phyloP scores from a whole-genome alignment of 2,888 invertebrate species.

The Kuschelorhynchus macadamiae region DNA sequence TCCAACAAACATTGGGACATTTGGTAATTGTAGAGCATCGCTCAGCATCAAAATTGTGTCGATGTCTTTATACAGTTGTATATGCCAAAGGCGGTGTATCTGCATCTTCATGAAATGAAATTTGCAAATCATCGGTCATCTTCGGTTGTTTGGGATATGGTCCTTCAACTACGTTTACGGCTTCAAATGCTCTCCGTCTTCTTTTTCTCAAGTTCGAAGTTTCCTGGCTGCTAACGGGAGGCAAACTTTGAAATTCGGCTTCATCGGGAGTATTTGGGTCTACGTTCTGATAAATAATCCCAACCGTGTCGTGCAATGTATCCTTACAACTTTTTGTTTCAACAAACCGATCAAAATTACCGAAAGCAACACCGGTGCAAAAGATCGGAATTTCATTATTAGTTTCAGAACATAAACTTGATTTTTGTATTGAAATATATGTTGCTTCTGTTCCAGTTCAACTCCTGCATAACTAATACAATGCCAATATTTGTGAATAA shows the following conservation, averaged over 20 bases:
- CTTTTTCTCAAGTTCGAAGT: constrained; percentile 37
- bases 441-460: constrained; percentile 32
- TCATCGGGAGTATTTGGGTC: constrained; percentile 7
- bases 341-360: constrained; percentile 29
- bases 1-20: constrained; percentile 43
- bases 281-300: constrained; percentile 42
- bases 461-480: constrained; percentile 27
- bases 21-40: constrained; percentile 34
- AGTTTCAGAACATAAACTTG: constrained; percentile 26
- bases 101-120: no score
- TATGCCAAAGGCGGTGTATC: constrained; percentile 4
- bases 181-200: constrained; percentile 46
- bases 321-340: constrained; percentile 44
- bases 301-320: constrained; percentile 45
- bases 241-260: neutral
- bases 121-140: constrained; percentile 10
- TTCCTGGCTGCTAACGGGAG: neutral
- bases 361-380: constrained; percentile 35
- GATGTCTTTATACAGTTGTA: constrained; percentile 14
- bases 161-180: constrained; percentile 46
- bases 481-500: constrained; percentile 44
- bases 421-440: constrained; percentile 24
- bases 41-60: constrained; percentile 37
- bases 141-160: no score
- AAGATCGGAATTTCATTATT: constrained; percentile 14